phyloP scores from a whole-genome alignment of 2,113 vertebrate genomes.

The Gnathonemus echidnorhynchus region DNA sequence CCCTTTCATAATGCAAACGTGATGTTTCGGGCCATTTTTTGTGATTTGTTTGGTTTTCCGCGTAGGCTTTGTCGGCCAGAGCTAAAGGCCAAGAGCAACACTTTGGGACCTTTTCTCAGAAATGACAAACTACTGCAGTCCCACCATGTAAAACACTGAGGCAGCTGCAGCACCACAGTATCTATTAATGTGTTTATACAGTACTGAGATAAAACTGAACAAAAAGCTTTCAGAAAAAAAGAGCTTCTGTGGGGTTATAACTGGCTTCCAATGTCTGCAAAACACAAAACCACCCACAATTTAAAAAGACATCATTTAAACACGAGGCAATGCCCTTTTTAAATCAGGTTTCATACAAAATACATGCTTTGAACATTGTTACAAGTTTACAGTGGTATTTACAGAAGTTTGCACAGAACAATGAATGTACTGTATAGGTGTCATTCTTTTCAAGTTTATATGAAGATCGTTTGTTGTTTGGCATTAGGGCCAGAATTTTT shows the following conservation, averaged over 20 bases:
- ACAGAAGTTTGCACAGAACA: neutral
- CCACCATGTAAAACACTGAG: neutral
- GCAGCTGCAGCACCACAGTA: neutral
- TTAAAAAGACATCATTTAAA: conserved; percentile 37
- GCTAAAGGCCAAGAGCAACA: neutral
- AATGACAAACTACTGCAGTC: neutral
- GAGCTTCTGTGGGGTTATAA: neutral
- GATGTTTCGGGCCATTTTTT: neutral
- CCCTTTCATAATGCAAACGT: neutral
- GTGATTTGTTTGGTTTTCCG: neutral
- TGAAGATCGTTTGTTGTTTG: neutral
- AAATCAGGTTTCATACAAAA: conserved; percentile 33
- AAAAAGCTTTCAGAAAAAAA: neutral
- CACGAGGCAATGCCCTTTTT: conserved; percentile 37
- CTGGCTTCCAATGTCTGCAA: conserved; percentile 29
- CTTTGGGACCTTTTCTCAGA: neutral
- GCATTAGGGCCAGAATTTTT: neutral
- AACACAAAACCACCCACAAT: conserved; percentile 34
- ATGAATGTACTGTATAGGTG: neutral
- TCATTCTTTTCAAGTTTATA: neutral
- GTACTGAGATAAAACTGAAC: neutral
- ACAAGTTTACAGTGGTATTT: conserved; percentile 44
- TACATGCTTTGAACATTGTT: conserved; percentile 53
- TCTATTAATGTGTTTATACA: neutral
- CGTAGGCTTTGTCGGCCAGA: neutral